phyloP scores from a whole-genome alignment of 2,888 invertebrate species.

The Parasteatoda lunata region DNA sequence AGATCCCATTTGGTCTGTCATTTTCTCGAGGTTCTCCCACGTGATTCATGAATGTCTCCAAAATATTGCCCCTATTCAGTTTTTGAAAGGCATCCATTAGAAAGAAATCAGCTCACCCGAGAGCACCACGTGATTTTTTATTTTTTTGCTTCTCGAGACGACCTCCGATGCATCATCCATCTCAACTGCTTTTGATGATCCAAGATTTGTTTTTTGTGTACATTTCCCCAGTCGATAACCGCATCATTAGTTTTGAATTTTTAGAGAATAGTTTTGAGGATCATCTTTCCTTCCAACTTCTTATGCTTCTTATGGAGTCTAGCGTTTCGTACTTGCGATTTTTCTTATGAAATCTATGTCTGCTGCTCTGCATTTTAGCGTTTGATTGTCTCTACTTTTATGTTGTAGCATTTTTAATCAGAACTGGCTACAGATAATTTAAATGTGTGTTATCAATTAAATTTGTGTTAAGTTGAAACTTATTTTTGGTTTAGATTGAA shows the following conservation, averaged over 20 bases:
- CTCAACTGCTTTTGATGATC: background rate
- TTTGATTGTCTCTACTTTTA: too few species aligned
- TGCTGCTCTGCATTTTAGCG: too few species aligned
- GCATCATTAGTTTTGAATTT: slow-evolving; percentile 5
- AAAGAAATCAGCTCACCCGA: background rate
- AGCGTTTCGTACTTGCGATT: too few species aligned
- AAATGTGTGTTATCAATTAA: too few species aligned
- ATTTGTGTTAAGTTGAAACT: too few species aligned
- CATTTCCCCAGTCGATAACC: background rate
- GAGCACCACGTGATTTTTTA: background rate
- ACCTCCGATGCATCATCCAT: background rate
- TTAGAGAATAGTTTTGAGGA: background rate
- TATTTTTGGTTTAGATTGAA: too few species aligned
- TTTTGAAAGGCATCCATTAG: background rate
- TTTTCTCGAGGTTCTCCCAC: background rate
- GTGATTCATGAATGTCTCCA: background rate
- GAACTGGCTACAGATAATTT: too few species aligned
- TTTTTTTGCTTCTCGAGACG: background rate
- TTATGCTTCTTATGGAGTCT: too few species aligned
- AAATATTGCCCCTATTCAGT: background rate
- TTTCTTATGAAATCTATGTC: too few species aligned
- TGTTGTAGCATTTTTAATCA: too few species aligned
- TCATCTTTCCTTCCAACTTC: too few species aligned
- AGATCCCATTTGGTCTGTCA: background rate
- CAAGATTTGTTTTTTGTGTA: background rate